Evolutionary conservation across 2,797 vertebrate genomes (phyloP).

Genomic region (Orientallactaga sibirica): DNA sequence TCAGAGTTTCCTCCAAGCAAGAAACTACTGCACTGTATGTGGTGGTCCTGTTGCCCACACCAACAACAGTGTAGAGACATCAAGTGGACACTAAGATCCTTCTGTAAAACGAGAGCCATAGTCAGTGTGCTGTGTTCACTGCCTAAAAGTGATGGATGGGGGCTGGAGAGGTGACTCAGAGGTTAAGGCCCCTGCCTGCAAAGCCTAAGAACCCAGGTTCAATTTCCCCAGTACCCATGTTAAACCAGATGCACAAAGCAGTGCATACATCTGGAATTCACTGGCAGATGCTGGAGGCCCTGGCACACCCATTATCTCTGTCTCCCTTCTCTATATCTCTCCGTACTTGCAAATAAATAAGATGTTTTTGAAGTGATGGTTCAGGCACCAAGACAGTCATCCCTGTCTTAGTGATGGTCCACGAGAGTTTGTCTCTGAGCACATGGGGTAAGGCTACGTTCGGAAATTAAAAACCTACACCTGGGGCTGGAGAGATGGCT

Average conservation of each 20-base stretch:
- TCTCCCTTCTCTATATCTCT: too few relatives aligned
- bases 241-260: too few relatives aligned
- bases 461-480: constrained; percentile 37
- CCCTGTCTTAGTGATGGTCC: not conserved
- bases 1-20: not conserved
- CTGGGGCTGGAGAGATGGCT: not conserved
- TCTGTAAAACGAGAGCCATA: not conserved
- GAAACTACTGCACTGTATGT: not conserved
- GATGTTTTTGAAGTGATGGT: too few relatives aligned
- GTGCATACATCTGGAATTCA: too few relatives aligned
- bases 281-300: too few relatives aligned
- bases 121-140: not conserved
- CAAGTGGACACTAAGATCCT: not conserved
- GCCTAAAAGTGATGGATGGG: not conserved
- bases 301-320: too few relatives aligned
- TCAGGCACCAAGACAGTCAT: not conserved
- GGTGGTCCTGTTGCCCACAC: not conserved
- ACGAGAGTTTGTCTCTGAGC: not conserved
- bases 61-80: not conserved
- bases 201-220: too few relatives aligned
- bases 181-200: too few relatives aligned
- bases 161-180: too few relatives aligned
- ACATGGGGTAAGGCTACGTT: not conserved
- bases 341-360: too few relatives aligned
- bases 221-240: too few relatives aligned